These are phyloP conservation scores for Teinopalpus imperialis DNA, from an alignment of 2,888 invertebrate genomes.

Conservation along the genomic window DNA sequence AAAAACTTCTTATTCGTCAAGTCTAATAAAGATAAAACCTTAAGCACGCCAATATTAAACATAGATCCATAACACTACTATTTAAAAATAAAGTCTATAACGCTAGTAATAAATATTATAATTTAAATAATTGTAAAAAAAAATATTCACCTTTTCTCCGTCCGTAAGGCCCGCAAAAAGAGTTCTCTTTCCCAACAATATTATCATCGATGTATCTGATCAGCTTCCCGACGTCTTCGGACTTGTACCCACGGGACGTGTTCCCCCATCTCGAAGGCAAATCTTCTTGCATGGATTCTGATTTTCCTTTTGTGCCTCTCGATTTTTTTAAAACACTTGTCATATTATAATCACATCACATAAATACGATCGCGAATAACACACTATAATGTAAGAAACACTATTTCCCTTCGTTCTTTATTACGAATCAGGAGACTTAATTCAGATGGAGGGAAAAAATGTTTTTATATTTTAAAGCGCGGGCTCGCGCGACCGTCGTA, in stretches of 20 bases:
- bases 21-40: too few species aligned
- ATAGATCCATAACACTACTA: too few species aligned
- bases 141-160: constrained; percentile 88
- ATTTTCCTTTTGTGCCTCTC: constrained; percentile 74
- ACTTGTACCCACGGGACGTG: constrained; percentile 69
- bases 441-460: constrained; percentile 23
- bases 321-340: constrained; percentile 79
- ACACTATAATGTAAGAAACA: constrained; percentile 28
- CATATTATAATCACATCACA: constrained; percentile 71
- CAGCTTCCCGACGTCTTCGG: constrained; percentile 86
- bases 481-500: constrained; percentile 19
- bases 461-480: constrained; percentile 25
- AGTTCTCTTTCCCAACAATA: constrained; percentile 90
- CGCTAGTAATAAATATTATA: too few species aligned
- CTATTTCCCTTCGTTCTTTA: constrained; percentile 10
- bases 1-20: too few species aligned
- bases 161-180: constrained; percentile 92
- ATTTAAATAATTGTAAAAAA: too few species aligned
- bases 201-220: constrained; percentile 91
- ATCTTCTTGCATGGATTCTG: constrained; percentile 79
- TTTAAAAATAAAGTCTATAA: too few species aligned
- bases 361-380: constrained; percentile 34
- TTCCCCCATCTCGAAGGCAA: constrained; percentile 66
- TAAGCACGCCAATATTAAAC: too few species aligned
- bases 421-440: constrained; percentile 11